Conservation (phyloP, 1,140 invertebrate genomes). For the Cydia pomonella region DNA sequence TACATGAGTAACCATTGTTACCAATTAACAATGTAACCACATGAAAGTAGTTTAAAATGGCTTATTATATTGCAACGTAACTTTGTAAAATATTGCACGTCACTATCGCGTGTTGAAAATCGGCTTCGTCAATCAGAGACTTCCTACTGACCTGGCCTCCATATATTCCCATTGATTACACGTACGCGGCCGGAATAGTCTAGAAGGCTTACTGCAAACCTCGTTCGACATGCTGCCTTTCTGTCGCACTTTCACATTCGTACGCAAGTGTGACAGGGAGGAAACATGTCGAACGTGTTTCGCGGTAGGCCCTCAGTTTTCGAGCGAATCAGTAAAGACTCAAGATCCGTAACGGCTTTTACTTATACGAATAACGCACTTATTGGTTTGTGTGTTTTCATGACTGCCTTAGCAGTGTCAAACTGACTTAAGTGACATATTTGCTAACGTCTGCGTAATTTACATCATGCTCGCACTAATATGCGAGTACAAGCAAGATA, state of each 20-base stretch:
- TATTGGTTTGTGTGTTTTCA: neutral
- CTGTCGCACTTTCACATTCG: no score
- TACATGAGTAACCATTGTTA: neutral
- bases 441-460: no score
- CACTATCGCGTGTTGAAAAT: constrained; percentile 33
- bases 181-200: no score
- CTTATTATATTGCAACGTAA: constrained; percentile 1
- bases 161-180: neutral
- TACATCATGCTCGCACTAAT: no score
- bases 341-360: neutral
- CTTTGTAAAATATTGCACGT: constrained; percentile 13
- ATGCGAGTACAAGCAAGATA: no score
- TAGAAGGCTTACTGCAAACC: no score
- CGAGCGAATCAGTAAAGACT: neutral
- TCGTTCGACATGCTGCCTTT: no score
- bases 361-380: neutral
- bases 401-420: no score
- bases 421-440: no score
- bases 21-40: neutral
- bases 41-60: neutral
- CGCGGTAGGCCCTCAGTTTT: no score
- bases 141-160: constrained; percentile 17
- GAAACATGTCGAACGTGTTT: no score
- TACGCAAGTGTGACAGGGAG: no score
- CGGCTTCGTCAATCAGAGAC: constrained; percentile 29